phyloP scores from a whole-genome alignment of 2,888 invertebrate species.

The Odiellus spinosus region DNA sequence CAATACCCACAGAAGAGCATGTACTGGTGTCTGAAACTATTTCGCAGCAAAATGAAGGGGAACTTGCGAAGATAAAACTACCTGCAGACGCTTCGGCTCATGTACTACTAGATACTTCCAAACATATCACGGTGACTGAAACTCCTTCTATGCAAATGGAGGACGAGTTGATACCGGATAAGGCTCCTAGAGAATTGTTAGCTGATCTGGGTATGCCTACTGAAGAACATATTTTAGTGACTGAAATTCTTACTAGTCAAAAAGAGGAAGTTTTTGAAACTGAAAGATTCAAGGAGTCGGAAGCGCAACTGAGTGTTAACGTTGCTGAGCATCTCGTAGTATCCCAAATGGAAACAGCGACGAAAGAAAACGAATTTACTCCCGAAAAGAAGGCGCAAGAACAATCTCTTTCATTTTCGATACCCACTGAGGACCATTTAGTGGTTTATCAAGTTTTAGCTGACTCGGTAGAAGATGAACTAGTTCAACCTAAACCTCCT shows the following conservation, averaged over 20 bases:
- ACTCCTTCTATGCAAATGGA: no score
- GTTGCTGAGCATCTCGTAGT: constrained; percentile 12
- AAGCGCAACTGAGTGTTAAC: not conserved
- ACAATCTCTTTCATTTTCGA: constrained; percentile 9
- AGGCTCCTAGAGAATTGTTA: constrained; percentile 9
- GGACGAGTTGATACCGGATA: constrained; percentile 5
- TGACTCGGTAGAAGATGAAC: constrained; percentile 9
- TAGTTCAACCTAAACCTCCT: constrained; percentile 6
- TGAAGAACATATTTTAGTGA: constrained; percentile 15
- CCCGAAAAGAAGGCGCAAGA: constrained; percentile 8
- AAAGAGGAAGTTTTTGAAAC: constrained; percentile 7
- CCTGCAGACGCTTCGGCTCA: not conserved
- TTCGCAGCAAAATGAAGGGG: constrained; percentile 16
- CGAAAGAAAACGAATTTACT: constrained; percentile 16
- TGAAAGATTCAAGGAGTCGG: no score
- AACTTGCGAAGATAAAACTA: constrained; percentile 9
- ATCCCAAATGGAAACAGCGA: constrained; percentile 11
- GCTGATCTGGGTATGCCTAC: constrained; percentile 11
- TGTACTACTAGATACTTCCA: no score
- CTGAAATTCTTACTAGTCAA: constrained; percentile 9
- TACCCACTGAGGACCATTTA: constrained; percentile 15
- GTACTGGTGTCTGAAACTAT: constrained; percentile 17
- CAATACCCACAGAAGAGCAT: constrained; percentile 16
- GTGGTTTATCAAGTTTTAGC: constrained; percentile 9
- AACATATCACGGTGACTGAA: no score